Evolutionary conservation across 2,113 vertebrate genomes (phyloP).

Genomic region (Cottus gobio): DNA sequence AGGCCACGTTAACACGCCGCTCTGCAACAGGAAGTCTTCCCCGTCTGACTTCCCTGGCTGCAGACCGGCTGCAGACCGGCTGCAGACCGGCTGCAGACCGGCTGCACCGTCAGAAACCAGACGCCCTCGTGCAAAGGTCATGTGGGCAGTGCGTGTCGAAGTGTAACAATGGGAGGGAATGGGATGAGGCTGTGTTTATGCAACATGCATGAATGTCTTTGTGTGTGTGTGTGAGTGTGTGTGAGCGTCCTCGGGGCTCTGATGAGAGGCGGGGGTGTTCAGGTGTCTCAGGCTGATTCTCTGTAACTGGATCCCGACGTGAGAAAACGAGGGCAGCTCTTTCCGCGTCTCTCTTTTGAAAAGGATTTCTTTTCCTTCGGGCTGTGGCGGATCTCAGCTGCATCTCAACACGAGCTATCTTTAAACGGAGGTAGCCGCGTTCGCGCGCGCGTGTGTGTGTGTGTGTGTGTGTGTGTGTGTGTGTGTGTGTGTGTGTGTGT

Average conservation of each 20-base stretch:
- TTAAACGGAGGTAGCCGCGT: slow-evolving; percentile 16
- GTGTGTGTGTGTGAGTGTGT: slow-evolving; percentile 7
- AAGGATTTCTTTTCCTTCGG: not conserved
- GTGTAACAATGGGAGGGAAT: slow-evolving; percentile 30
- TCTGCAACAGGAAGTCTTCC: slow-evolving; percentile 50
- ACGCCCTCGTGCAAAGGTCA: slow-evolving; percentile 33
- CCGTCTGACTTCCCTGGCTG: slow-evolving; percentile 34
- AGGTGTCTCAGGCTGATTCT: slow-evolving; percentile 47
- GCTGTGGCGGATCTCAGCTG: slow-evolving; percentile 28
- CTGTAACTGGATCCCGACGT: slow-evolving; percentile 54
- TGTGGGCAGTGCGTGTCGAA: slow-evolving; percentile 16
- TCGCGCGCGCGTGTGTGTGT: not conserved
- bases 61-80: not conserved
- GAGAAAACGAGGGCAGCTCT: slow-evolving; percentile 40
- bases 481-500: not conserved
- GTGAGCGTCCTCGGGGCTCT: slow-evolving; percentile 41
- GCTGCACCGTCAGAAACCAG: slow-evolving; percentile 20
- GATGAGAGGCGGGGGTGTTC: slow-evolving; percentile 64
- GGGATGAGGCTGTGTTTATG: slow-evolving; percentile 33
- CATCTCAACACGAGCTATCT: slow-evolving; percentile 46
- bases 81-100: slow-evolving; percentile 1
- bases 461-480: not conserved
- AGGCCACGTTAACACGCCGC: not conserved
- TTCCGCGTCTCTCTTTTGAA: slow-evolving; percentile 7
- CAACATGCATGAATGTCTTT: slow-evolving; percentile 37